Evolutionary conservation across 2,888 invertebrate genomes (phyloP), one percentile per base, ranked within the genome.

Genomic region (Epinotia demarniana): DNA sequence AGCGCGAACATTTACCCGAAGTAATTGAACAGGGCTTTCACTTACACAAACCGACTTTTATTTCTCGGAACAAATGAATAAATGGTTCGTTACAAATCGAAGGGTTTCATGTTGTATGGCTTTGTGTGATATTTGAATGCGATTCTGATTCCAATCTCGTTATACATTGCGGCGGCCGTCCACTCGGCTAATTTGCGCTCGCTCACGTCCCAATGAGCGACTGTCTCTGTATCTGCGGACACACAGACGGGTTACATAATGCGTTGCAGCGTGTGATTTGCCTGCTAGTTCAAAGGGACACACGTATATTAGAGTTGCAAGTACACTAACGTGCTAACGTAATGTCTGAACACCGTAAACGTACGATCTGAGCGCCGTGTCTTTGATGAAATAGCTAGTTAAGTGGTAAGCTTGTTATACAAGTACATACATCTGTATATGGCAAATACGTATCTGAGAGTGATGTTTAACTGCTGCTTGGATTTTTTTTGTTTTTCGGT

Each of bases 141-240:
- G n/a, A 69, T 60, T 60, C 69, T n/a, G 46, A 60, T 69, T 43
- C 60, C 58, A 60, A 69, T 69, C 58, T 60, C 69, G 58, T 58
- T 60, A 69, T 46, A 18, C 69, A 27, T 60, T 27, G 58, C 19
- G 69, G 58, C 60, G 23, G n/a, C 43, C 57, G 58, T 23, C 46
- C 62, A 72, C 68, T 49, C 68, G 49, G 60, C 73, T 68, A 73
- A 73, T 73, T 73, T 68, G 68, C 49, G 39, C 68, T 55, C 49
- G 68, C 67, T 73, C 73, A 73, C 73, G 73, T 68, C 55, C 43
- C 73, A 62, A 68, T 68, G 73, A 73, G 68, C 73, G 55, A 39
- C 58, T 69, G 60, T 58, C n/a, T 60, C 57, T 69, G 58, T 69
- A 43, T 57, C 58, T 55, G 27, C 53, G 53, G 46, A 46, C 69